Evolutionary conservation across 1,140 invertebrate species (phyloP), one percentile per base, ranked within the genome.

Genomic region (Maconellicoccus hirsutus): DNA sequence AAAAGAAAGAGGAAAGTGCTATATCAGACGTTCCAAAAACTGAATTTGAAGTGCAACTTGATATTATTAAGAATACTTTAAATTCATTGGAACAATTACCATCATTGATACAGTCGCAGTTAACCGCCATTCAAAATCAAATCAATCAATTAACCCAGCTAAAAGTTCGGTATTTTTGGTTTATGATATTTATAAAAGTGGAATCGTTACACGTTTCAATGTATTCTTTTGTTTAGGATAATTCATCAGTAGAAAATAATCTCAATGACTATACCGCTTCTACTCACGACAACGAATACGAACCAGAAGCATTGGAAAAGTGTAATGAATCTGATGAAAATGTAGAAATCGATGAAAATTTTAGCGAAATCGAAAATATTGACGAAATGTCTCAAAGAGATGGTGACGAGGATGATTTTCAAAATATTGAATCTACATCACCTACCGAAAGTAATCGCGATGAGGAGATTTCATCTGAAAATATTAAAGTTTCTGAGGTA

Each of bases 31-130:
- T 52, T 2, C 22, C 61, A 19, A 25, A 61, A 14, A 19, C 21
- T 27, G 71, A 71, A 8, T 71, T 71, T 22, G 61, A 59, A 23
- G 52, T 21, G n/a, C 71, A 71, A 61, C 71, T 71, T 7, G n/a
- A 26, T 26, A 23, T 63, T 10, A 63, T 71, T 10, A 71, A 71
- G 29, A 59, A 59, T 33, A 25, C 59, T 27, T 19, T 71, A 2
- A 21, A 7, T 59, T 23, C 22, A 6, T 29, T 71, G 14, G 23
- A 52, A 8, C 52, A 66, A 29, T 61, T 71, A 14, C 71, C 71
- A n/a, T 71, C 59, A 1, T 8, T 71, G 3, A 71, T 71, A 71
- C 52, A 71, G 29, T 61, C 59, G 12, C 71, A 71, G 29, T 29
- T 71, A 6, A 29, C 22, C 19, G 26, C 26, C 2, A 19, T 71